Percentiles rank a stretch among this genome's conserved stretches.
Evolutionary conservation across 2,888 invertebrate species (phyloP).

Genomic region (Temnothorax ravouxi): DNA sequence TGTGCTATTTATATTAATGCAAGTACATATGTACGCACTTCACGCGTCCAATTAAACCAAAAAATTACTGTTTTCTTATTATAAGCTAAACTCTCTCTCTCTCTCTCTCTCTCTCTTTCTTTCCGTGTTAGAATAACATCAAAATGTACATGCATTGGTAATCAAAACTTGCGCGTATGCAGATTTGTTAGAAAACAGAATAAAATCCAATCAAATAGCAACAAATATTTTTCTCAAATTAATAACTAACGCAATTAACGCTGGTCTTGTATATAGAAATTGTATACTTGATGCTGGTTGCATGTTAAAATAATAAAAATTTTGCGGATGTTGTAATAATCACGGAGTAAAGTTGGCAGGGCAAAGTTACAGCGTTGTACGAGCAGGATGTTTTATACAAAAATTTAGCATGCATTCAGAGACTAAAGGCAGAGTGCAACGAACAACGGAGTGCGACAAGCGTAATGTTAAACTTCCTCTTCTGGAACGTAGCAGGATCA

Average conservation of each 20-base stretch:
- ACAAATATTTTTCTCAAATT: slow-evolving; percentile 8
- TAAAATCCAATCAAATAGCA: slow-evolving; percentile 18
- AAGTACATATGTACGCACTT: not conserved
- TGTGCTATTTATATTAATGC: not conserved
- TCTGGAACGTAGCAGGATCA: not conserved
- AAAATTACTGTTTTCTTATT: slow-evolving; percentile 4
- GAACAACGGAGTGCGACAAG: not conserved
- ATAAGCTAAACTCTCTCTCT: not conserved
- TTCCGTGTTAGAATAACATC: not conserved
- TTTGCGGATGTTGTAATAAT: not conserved
- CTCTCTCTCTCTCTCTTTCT: no score
- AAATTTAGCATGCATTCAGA: not conserved
- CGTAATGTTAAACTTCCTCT: not conserved
- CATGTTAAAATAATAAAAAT: not conserved
- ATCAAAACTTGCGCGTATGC: not conserved
- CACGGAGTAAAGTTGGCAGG: not conserved
- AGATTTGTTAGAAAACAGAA: slow-evolving; percentile 10
- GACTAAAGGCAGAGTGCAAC: not conserved
- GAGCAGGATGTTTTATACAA: not conserved
- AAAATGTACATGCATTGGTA: not conserved
- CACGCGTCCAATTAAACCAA: slow-evolving; percentile 10
- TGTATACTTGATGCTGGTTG: not conserved
- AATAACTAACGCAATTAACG: slow-evolving; percentile 14
- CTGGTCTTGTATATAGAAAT: not conserved
- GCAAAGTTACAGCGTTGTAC: not conserved